Evolutionary conservation across 1,140 invertebrate species (phyloP).

Genomic region (Bombyx mandarina): DNA sequence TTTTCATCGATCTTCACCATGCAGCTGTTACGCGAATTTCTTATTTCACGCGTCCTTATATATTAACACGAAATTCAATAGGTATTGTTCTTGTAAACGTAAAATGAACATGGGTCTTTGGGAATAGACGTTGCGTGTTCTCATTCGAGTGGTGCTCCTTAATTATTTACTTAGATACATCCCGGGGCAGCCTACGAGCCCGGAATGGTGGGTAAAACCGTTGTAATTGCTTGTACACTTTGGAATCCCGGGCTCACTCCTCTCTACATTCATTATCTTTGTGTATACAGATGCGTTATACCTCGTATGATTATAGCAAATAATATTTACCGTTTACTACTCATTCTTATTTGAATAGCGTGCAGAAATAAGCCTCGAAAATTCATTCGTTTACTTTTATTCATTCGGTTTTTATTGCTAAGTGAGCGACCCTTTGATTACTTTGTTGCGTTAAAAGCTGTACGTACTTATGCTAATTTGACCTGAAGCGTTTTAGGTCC

Average conservation of each 20-base stretch:
- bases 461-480: too few relatives aligned
- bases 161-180: conserved; percentile 39
- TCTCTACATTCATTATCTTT: conserved; percentile 6
- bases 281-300: background rate
- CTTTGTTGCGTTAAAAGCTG: too few relatives aligned
- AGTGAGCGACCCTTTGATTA: too few relatives aligned
- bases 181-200: conserved; percentile 14
- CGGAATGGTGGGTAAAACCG: conserved; percentile 11
- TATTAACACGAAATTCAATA: conserved; percentile 19
- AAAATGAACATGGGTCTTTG: conserved; percentile 19
- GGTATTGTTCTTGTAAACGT: conserved; percentile 28
- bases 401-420: too few relatives aligned
- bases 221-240: conserved; percentile 32
- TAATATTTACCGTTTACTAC: background rate
- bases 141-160: conserved; percentile 30
- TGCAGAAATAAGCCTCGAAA: conserved; percentile 12
- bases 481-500: too few relatives aligned
- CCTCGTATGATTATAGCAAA: background rate
- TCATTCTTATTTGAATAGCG: background rate
- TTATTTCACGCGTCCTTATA: background rate
- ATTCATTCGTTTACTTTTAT: too few relatives aligned
- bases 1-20: background rate
- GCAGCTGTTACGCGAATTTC: background rate
- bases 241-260: conserved; percentile 16
- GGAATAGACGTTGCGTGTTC: conserved; percentile 16